Conservation (phyloP, 1,140 invertebrate species). For the Trichonephila clavipes region DNA sequence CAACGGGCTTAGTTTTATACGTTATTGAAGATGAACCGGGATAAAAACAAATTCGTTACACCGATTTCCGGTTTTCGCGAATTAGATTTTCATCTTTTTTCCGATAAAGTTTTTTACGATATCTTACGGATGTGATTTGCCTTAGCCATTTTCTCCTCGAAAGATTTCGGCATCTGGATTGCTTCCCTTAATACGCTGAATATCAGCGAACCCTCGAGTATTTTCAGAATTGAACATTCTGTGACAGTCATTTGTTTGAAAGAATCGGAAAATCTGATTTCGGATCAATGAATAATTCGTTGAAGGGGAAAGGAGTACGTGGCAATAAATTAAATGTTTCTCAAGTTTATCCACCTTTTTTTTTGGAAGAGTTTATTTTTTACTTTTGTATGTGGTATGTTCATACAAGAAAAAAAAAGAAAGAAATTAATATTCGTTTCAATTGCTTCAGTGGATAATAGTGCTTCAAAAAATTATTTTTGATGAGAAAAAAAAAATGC, state of each 20-base stretch:
- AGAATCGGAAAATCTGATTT: constrained; percentile 38
- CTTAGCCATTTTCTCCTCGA: constrained; percentile 41
- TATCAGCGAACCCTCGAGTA: constrained; percentile 23
- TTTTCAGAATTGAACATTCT: constrained; percentile 41
- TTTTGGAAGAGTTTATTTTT: not conserved
- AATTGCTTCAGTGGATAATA: too few species aligned
- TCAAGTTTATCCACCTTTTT: not conserved
- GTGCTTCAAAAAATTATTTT: too few species aligned
- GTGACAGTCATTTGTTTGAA: constrained; percentile 34
- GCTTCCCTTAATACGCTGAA: constrained; percentile 19
- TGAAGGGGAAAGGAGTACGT: not conserved
- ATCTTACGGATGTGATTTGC: constrained; percentile 61
- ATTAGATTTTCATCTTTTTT: constrained; percentile 69
- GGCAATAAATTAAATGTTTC: constrained; percentile 38
- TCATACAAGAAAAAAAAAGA: not conserved
- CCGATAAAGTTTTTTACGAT: constrained; percentile 57
- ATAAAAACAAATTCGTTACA: constrained; percentile 58
- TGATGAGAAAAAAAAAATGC: too few species aligned
- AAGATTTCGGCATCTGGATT: constrained; percentile 44
- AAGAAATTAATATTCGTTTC: too few species aligned
- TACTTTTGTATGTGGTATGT: not conserved
- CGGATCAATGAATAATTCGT: constrained; percentile 34
- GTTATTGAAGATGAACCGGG: constrained; percentile 64
- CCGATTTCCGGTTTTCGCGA: constrained; percentile 59
- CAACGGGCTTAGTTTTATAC: constrained; percentile 61